Percentiles rank a stretch among this genome's conserved stretches.
phyloP scores from a whole-genome alignment of 2,888 invertebrate species.

The Melolontha melolontha region DNA sequence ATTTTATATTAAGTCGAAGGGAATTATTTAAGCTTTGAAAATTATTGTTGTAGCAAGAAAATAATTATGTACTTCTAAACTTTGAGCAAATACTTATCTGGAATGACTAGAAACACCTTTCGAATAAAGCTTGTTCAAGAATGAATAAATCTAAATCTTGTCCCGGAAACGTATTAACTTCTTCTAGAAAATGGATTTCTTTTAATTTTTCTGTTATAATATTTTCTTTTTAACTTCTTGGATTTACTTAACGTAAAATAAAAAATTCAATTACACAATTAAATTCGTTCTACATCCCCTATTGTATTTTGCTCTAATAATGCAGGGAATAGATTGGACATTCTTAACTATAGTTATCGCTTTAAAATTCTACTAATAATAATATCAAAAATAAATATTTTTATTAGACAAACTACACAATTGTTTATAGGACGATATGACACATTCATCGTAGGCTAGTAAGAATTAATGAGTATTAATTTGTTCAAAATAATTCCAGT shows the following conservation, averaged over 20 bases:
- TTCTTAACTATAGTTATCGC: constrained; percentile 23
- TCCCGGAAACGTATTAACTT: constrained; percentile 68
- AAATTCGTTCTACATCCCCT: constrained; percentile 46
- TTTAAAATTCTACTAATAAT: constrained; percentile 15
- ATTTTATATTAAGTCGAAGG: constrained; percentile 65
- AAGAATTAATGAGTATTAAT: too few relatives aligned
- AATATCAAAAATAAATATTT: constrained; percentile 5
- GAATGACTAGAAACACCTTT: constrained; percentile 74
- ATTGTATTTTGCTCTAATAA: constrained; percentile 46
- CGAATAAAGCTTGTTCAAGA: constrained; percentile 83
- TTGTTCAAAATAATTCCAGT: too few relatives aligned
- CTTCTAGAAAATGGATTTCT: constrained; percentile 76
- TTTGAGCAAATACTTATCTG: constrained; percentile 59
- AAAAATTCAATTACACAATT: constrained; percentile 76
- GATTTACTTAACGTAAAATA: constrained; percentile 75
- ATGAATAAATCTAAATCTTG: constrained; percentile 73
- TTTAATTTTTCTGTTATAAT: too few relatives aligned
- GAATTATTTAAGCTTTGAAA: constrained; percentile 57
- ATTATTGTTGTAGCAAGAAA: constrained; percentile 74
- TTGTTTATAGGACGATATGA: not conserved
- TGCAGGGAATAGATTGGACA: constrained; percentile 53
- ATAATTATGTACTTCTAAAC: constrained; percentile 75
- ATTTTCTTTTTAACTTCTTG: constrained; percentile 63
- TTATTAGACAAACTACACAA: too few relatives aligned
- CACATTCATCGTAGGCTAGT: too few relatives aligned